Evolutionary conservation across 2,797 vertebrate species (phyloP), one percentile per base, ranked within the genome.

Genomic region (Diglossa cyanea): DNA sequence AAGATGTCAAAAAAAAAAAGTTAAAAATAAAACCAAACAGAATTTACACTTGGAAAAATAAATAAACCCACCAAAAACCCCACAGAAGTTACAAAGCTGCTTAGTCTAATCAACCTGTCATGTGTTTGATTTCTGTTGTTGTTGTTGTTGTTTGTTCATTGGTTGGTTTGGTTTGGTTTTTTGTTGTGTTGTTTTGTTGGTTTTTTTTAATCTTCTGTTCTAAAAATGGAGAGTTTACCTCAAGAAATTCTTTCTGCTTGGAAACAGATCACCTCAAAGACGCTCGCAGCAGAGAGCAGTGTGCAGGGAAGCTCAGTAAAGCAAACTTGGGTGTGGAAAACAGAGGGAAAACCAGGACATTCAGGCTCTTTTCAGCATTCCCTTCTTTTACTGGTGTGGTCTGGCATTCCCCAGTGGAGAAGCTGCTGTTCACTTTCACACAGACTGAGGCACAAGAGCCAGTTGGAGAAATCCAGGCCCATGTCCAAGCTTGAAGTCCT

Each of bases 171-270:
- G 18, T 53, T 55, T 42, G 42, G 42, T 18, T 24, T 57, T 72
- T 17, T 48, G 17, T 5, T 7, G 13, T 11, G 13, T 20, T 13
- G 8, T 8, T 65, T 68, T 30, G 4, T 23, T 42, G 8, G 8
- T 5, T n/a, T 61, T 35, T 35, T 35, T 61, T 44, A 84, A 93
- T 86, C 77, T 96, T 97, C 89, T 30, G 50, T 97, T 97, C 94
- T 97, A 74, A 95, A 96, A 94, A 95, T 91, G 58, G 96, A 96
- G 96, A 95, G 86, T 96, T 98, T 98, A 98, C 97, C 98, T 98
- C 97, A 97, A 97, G 62, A 91, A 76, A 94, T 95, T 96, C 83
- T 97, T 97, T 97, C 96, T 96, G 84, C 95, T 97, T 96, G 97
- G 96, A 97, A 97, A 96, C 87, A 88, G 83, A 92, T 94, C 91